Percentiles rank a stretch among this genome's conserved stretches.
phyloP scores from a whole-genome alignment of 2,888 invertebrate genomes.

The Julus scanicus region DNA sequence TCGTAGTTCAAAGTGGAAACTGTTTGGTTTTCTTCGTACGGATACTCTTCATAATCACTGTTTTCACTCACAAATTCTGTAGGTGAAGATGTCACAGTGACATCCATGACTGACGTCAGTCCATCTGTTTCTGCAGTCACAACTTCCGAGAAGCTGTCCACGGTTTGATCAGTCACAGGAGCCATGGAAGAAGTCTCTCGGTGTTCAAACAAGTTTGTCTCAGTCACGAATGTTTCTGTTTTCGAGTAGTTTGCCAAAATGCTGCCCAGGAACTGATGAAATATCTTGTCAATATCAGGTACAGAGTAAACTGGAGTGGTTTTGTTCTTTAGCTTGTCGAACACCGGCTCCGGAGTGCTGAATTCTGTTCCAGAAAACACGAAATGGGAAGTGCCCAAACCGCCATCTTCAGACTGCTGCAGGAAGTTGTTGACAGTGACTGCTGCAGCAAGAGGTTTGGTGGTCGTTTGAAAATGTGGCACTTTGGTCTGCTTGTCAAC shows the following conservation, averaged over 20 bases:
- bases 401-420: neutral
- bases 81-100: neutral
- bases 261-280: conserved; percentile 54
- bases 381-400: neutral
- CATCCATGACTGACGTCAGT: neutral
- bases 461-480: neutral
- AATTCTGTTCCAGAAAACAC: neutral
- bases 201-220: neutral
- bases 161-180: neutral
- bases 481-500: neutral
- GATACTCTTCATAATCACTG: neutral
- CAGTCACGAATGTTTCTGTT: conserved; percentile 9
- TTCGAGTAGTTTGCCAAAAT: conserved; percentile 53
- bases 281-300: conserved; percentile 51
- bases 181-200: neutral
- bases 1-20: neutral
- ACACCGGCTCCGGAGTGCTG: conserved; percentile 19
- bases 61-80: neutral
- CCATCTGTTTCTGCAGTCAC: neutral
- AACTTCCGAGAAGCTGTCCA: neutral
- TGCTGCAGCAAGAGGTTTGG: neutral
- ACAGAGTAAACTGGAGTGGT: conserved; percentile 7
- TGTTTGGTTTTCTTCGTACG: neutral
- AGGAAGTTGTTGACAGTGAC: neutral
- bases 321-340: conserved; percentile 4